phyloP scores from a whole-genome alignment of 2,797 vertebrate species.

The Otolemur crassicaudatus region DNA sequence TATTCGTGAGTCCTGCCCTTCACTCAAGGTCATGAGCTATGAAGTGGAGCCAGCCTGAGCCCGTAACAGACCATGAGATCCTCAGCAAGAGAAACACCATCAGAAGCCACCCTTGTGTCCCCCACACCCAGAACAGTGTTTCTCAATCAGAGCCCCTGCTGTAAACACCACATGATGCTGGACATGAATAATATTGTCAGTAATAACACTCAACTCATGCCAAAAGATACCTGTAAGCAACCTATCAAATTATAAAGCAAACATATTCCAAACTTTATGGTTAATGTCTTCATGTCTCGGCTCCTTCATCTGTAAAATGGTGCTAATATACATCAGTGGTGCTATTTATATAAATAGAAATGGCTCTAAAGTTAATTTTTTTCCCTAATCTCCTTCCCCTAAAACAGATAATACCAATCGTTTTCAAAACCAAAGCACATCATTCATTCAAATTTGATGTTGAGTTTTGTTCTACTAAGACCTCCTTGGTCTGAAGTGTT shows the following conservation, averaged over 20 bases:
- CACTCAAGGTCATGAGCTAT: neutral
- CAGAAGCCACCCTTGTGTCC: neutral
- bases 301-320: conserved; percentile 17
- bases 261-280: neutral
- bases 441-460: neutral
- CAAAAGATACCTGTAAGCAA: neutral
- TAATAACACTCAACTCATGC: neutral
- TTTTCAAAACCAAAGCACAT: neutral
- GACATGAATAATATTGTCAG: neutral
- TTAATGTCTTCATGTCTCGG: neutral
- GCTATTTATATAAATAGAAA: neutral
- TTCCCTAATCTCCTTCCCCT: neutral
- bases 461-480: neutral
- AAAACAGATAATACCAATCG: neutral
- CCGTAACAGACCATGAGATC: neutral
- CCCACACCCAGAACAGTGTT: neutral
- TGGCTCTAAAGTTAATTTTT: neutral
- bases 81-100: neutral
- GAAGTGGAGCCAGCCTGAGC: neutral
- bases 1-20: neutral
- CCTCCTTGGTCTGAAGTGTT: neutral
- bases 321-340: neutral
- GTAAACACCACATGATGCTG: fast-evolving
- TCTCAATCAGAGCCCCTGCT: neutral
- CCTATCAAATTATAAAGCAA: neutral